Evolutionary conservation across 2,113 vertebrate genomes (phyloP).

Genomic region (Laticauda laticaudata): DNA sequence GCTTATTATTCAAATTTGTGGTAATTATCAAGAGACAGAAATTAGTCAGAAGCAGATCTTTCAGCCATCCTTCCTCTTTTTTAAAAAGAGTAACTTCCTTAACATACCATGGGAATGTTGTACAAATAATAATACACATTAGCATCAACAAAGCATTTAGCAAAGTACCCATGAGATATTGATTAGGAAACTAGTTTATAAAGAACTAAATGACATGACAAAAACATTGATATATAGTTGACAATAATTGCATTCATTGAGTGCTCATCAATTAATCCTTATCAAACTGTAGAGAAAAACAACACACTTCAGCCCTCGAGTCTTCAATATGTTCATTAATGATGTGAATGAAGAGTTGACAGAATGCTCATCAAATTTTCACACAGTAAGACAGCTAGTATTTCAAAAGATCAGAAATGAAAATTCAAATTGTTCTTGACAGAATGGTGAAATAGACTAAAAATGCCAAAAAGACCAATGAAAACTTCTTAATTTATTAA

Average conservation of each 20-base stretch:
- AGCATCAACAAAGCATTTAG: not conserved
- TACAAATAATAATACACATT: not conserved
- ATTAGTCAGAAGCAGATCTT: not conserved
- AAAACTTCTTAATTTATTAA: not conserved
- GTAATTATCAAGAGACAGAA: not conserved
- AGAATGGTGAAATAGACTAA: not conserved
- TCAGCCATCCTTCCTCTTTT: not conserved
- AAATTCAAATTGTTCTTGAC: not conserved
- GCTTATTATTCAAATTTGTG: not conserved
- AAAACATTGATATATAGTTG: not conserved
- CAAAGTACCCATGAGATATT: not conserved
- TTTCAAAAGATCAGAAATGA: not conserved
- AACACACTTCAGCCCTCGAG: not conserved
- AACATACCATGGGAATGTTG: not conserved
- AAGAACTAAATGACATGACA: not conserved
- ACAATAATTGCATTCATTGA: not conserved
- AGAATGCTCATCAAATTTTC: not conserved
- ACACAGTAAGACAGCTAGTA: not conserved
- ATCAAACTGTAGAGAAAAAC: not conserved
- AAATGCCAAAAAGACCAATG: not conserved
- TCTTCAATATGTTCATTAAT: not conserved
- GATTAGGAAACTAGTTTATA: not conserved
- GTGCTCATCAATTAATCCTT: not conserved
- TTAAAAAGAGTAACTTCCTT: not conserved
- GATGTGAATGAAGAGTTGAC: not conserved